Base-by-base conservation (phyloP, 2,888 invertebrate species). In the Axea sp. region DNA sequence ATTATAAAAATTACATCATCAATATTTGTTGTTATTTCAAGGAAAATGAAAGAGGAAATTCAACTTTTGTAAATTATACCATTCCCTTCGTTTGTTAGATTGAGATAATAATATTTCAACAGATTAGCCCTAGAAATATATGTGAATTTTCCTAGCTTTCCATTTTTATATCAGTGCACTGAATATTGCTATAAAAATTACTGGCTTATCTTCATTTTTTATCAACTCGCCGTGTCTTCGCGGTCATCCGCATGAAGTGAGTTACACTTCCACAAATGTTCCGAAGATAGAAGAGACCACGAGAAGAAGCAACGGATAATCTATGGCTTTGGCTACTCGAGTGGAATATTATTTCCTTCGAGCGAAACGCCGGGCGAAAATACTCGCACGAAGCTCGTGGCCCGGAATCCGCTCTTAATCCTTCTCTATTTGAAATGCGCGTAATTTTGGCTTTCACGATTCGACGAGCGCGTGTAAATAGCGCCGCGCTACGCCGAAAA, bases 301-400 rank as follows among this genome's bases (percentile, higher is more conserved):
- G 11, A 43, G 57, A 68, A 74, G 62, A 53, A 72, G 60, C 26
- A 60, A 69, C 49, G 64, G 72, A 74, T 71, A 78, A 76, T 78
- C 76, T 72, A 76, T 64, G 73, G 69, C 62, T 74, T 73, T 74
- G 67, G 67, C 64, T 74, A 65, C 64, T 74, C 64, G 64, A 60
- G 59, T 53, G 47, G 57, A 64, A 74, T 74, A 74, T 74, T 69
- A 74, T 74, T 69, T 69, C 59, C 69, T 74, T 53, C 37, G 33
- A 39, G 5, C 51, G 47, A 43, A 62, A 59, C 43, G 49, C 41
- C 35, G 39, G 19, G 19, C 14, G 26, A 60, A 73, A 67, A 73
- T 53, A 26, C 45, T 43, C 65, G 19, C 35, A 43, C 31, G 31
- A 19, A 53, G 30, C 49, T 28, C 30, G 15, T 45, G 45, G 53